phyloP scores from a whole-genome alignment of 2,888 invertebrate species.

The Drosophila aldrichi region DNA sequence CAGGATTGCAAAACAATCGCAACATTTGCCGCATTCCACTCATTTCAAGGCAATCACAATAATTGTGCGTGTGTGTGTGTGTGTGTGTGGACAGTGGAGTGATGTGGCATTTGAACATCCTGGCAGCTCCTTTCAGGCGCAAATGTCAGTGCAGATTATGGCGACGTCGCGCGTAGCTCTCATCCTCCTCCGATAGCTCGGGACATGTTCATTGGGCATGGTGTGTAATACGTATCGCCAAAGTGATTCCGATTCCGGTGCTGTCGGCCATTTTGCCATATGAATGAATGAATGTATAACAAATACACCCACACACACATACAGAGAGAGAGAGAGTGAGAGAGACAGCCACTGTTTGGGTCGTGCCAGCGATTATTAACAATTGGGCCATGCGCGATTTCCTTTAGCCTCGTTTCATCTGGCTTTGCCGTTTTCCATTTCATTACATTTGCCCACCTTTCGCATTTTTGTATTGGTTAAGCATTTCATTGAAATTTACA shows the following conservation, averaged over 20 bases:
- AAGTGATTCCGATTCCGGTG: conserved; percentile 73
- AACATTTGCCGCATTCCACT: conserved; percentile 21
- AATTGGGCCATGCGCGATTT: conserved; percentile 60
- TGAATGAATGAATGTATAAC: conserved; percentile 43
- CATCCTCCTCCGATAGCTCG: conserved; percentile 37
- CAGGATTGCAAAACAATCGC: conserved; percentile 21
- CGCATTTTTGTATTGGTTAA: conserved; percentile 34
- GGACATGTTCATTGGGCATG: conserved; percentile 75
- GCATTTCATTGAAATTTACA: conserved; percentile 44
- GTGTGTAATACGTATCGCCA: conserved; percentile 51
- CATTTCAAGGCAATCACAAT: conserved; percentile 4
- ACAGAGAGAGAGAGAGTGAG: background rate
- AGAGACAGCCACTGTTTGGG: background rate
- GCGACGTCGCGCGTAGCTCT: background rate
- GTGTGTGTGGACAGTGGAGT: background rate
- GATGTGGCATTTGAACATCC: conserved; percentile 3
- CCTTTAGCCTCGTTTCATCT: conserved; percentile 41
- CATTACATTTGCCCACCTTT: conserved; percentile 63
- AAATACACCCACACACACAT: background rate
- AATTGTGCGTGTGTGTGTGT: background rate
- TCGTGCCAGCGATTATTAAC: conserved; percentile 63
- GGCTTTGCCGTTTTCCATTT: conserved; percentile 62
- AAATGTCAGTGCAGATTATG: conserved; percentile 49
- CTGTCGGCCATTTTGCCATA: conserved; percentile 55
- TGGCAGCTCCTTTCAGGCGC: conserved; percentile 24